Evolutionary conservation across 2,797 vertebrate genomes (phyloP).

Genomic region (Heliangelus exortis): DNA sequence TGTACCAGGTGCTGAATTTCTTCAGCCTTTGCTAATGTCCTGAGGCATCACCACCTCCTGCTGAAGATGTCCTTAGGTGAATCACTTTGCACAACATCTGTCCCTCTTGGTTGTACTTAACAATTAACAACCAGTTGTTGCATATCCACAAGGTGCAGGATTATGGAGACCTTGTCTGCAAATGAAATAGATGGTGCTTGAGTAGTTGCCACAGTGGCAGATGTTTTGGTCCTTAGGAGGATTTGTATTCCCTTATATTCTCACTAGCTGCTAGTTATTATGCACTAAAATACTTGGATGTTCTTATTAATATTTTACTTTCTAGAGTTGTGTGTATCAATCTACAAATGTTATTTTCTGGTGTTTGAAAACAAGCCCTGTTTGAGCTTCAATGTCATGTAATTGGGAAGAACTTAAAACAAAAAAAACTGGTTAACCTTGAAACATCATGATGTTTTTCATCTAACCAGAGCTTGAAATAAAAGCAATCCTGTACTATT

Average conservation of each 20-base stretch:
- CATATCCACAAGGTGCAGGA: neutral
- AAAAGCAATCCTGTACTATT: neutral
- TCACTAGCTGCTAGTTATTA: neutral
- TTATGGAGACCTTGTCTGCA: neutral
- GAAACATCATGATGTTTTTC: neutral
- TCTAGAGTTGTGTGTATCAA: neutral
- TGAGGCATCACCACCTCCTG: neutral
- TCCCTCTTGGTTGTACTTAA: neutral
- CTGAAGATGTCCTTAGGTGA: neutral
- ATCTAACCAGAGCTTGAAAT: neutral
- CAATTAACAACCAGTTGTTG: fast-evolving
- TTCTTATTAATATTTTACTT: neutral
- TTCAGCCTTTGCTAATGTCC: neutral
- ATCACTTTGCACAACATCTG: fast-evolving
- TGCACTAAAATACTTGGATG: neutral
- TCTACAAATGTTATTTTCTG: neutral
- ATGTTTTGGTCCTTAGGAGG: neutral
- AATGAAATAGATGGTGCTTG: neutral
- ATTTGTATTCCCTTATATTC: neutral
- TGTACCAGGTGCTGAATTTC: neutral
- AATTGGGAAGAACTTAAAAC: neutral
- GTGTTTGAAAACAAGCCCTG: neutral
- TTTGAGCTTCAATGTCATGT: neutral
- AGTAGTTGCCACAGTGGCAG: neutral
- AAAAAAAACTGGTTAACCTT: neutral